Conservation (phyloP, 1,140 invertebrate genomes). For the Hermetia illucens region DNA sequence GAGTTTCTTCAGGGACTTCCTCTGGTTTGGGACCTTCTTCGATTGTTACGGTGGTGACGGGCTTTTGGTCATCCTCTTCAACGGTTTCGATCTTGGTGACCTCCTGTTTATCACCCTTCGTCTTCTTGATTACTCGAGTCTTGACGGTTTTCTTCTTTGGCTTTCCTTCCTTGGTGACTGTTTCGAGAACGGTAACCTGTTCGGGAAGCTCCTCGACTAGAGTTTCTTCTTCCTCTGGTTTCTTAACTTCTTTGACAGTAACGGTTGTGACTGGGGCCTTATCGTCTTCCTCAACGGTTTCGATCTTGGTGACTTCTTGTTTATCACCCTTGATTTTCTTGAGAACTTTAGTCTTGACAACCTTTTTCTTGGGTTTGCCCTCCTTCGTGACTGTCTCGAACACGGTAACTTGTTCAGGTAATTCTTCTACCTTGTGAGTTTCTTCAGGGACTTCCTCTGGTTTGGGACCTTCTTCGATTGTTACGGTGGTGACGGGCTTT, state of each 20-base stretch:
- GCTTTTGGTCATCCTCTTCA: constrained; percentile 7
- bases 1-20: constrained; percentile 7
- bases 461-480: constrained; percentile 5
- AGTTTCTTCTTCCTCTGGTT: no score
- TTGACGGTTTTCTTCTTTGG: constrained; percentile 14
- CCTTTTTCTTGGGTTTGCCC: constrained; percentile 11
- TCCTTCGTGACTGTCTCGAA: constrained; percentile 12
- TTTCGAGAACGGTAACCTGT: no score
- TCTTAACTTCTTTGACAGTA: constrained; percentile 8
- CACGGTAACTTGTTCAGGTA: constrained; percentile 15
- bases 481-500: constrained; percentile 12
- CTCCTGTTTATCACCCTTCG: constrained; percentile 12
- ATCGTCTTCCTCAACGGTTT: constrained; percentile 18
- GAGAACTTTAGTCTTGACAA: constrained; percentile 14
- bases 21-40: constrained; percentile 3
- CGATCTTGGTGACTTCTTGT: constrained; percentile 17
- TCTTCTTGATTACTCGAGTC: constrained; percentile 15
- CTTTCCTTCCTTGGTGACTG: constrained; percentile 9
- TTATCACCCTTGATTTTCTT: constrained; percentile 13
- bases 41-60: constrained; percentile 1
- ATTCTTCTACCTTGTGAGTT: constrained; percentile 19
- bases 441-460: constrained; percentile 15
- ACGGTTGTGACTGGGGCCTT: constrained; percentile 15
- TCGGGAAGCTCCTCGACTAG: no score
- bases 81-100: constrained; percentile 4